phyloP scores from a whole-genome alignment of 2,797 vertebrate species.

The Anas acuta region DNA sequence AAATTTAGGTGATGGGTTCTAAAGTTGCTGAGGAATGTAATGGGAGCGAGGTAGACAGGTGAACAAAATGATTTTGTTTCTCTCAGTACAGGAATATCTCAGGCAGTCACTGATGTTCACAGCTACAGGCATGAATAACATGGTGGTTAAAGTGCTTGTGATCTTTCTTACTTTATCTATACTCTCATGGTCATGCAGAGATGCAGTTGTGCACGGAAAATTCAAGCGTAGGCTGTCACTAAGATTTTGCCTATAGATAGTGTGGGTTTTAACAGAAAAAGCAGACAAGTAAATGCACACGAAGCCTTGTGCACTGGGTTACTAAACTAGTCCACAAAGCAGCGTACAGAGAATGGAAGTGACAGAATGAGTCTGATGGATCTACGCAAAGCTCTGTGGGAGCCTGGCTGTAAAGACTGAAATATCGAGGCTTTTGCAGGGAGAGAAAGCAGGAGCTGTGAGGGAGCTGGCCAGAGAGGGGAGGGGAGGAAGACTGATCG shows the following conservation, averaged over 20 bases:
- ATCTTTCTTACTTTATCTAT: neutral
- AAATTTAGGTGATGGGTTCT: neutral
- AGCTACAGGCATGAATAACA: neutral
- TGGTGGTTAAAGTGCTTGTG: neutral
- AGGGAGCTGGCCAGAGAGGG: neutral
- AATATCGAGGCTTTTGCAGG: neutral
- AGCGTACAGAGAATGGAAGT: neutral
- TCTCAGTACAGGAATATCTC: neutral
- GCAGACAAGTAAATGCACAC: neutral
- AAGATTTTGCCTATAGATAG: neutral
- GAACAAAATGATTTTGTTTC: neutral
- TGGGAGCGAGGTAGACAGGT: neutral
- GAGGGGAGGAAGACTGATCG: neutral
- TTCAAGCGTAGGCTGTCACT: neutral
- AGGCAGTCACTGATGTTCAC: neutral
- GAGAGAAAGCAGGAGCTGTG: neutral
- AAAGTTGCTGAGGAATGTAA: neutral
- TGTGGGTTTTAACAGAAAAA: neutral
- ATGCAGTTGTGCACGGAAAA: neutral
- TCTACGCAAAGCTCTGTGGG: neutral
- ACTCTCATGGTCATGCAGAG: fast-evolving
- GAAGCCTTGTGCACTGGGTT: neutral
- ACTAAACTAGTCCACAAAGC: neutral
- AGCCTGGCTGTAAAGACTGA: neutral
- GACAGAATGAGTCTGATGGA: conserved; percentile 38